These are phyloP conservation scores for Cercopithecus mona DNA, from an alignment of 2,113 vertebrate genomes.

Conservation along the genomic window DNA sequence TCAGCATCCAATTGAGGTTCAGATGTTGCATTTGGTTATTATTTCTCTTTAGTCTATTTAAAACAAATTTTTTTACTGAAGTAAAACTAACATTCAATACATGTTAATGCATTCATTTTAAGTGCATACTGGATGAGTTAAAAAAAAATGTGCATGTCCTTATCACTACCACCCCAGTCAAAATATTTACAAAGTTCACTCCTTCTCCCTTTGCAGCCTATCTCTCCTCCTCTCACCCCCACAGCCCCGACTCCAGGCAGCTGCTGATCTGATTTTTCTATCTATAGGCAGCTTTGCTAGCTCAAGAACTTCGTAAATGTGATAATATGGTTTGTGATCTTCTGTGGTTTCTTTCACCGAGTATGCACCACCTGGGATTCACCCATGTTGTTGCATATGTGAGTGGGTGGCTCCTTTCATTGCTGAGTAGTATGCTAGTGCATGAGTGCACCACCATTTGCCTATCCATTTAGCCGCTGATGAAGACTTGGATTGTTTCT, in stretches of 20 bases:
- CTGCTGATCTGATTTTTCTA: neutral
- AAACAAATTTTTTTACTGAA: neutral
- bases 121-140: neutral
- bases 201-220: neutral
- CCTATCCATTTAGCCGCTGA: neutral
- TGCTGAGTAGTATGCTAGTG: neutral
- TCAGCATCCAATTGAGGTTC: neutral
- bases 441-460: neutral
- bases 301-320: neutral
- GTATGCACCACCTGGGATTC: neutral
- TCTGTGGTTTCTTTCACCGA: neutral
- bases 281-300: neutral
- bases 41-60: slow-evolving; percentile 4
- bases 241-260: neutral
- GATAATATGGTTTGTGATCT: neutral
- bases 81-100: neutral
- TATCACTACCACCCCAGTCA: neutral
- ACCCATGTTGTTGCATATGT: neutral
- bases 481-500: neutral
- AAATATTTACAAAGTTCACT: neutral
- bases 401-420: neutral
- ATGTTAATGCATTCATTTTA: neutral
- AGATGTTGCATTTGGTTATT: neutral
- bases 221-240: neutral
- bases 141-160: neutral